Evolutionary conservation across 2,113 vertebrate genomes (phyloP), one percentile per base, ranked within the genome.

Genomic region (Chascanopsetta lugubris): DNA sequence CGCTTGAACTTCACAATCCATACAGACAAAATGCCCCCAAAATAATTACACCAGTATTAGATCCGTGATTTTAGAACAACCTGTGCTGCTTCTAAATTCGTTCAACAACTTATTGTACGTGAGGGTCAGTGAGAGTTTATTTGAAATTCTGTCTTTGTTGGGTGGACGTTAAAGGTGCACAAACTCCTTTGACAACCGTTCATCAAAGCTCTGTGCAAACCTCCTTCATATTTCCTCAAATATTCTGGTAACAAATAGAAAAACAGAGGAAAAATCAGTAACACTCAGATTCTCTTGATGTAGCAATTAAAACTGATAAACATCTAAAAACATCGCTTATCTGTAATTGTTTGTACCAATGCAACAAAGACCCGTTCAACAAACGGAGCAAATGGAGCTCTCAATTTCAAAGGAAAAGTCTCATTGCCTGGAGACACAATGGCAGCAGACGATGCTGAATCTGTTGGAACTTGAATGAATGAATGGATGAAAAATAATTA

Each of bases 301-400:
- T 7, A 25, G 47, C 55, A 80, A 70, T 86, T 81, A 72, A 68
- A 72, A 62, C 6, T 15, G 45, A 80, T 72, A 56, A 51, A 25
- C 17, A 74, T 76, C 69, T 74, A 60, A 63, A 79, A 69, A 6
- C 22, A 13, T 50, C 53, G 69, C 51, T 77, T 75, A 60, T 68
- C 24, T 54, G 29, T 55, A 56, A 40, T 60, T 75, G 1, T 54
- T 75, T 50, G 69, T 27, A 53, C 27, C 26, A 18, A 64, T 10
- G 38, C 54, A 46, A 54, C 32, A 54, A 8, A 24, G 55, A 57
- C 38, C 32, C 55, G 17, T 32, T 11, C 42, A 46, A 34, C 43
- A 75, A 57, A 65, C 64, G 24, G 3, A 13, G 13, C 43, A 75
- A 57, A 65, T 68, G 24, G 3, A 13, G 13, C 25, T 12, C 27